phyloP scores from a whole-genome alignment of 2,113 vertebrate species.

The Nibea coibor region DNA sequence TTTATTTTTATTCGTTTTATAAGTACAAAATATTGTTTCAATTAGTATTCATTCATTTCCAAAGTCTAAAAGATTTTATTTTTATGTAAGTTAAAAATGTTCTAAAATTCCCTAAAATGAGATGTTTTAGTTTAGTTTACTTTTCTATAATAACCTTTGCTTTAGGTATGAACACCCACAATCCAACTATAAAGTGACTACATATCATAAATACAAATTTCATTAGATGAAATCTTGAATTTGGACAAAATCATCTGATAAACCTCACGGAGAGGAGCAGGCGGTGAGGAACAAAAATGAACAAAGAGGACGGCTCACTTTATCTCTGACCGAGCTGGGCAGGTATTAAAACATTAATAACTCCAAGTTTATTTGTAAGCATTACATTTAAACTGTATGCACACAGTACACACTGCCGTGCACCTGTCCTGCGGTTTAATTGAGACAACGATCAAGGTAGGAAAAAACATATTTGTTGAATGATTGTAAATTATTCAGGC shows the following conservation, averaged over 20 bases:
- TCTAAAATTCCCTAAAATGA: no score
- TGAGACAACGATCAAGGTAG: background rate
- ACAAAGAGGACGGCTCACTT: constrained; percentile 38
- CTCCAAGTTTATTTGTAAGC: constrained; percentile 59
- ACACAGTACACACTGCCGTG: background rate
- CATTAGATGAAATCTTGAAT: background rate
- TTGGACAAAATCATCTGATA: constrained; percentile 29
- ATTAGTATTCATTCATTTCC: no score
- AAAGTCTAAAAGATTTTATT: no score
- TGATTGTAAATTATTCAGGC: background rate
- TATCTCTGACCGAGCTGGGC: constrained; percentile 27
- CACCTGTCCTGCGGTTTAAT: background rate
- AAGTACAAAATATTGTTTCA: no score
- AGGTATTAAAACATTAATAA: constrained; percentile 65
- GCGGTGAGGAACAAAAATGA: constrained; percentile 8
- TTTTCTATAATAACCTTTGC: no score
- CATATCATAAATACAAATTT: background rate
- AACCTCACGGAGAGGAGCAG: background rate
- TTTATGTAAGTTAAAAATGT: no score
- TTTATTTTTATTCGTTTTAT: no score
- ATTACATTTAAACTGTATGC: constrained; percentile 32
- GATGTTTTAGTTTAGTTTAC: no score
- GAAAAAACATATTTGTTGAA: background rate
- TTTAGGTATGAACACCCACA: no score
- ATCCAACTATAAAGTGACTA: no score